Evolutionary conservation across 2,113 vertebrate species (phyloP).

Genomic region (Pogona vitticeps): DNA sequence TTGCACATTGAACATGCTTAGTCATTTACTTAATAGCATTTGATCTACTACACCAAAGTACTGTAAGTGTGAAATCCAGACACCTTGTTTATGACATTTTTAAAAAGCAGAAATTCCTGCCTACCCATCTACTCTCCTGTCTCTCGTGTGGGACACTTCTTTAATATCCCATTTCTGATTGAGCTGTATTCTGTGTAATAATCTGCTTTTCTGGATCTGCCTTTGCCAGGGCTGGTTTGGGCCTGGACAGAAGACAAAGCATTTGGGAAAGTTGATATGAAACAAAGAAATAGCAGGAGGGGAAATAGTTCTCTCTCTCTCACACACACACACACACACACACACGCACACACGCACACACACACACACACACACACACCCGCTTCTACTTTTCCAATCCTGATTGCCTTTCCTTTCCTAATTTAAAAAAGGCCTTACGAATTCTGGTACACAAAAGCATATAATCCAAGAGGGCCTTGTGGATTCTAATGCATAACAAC

Average conservation of each 20-base stretch:
- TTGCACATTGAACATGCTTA: no score
- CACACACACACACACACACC: no score
- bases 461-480: not conserved
- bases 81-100: not conserved
- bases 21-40: no score
- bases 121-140: not conserved
- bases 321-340: no score
- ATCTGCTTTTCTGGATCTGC: not conserved
- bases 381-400: no score
- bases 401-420: not conserved
- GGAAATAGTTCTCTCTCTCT: no score
- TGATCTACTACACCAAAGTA: no score
- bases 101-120: no score
- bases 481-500: no score
- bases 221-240: not conserved
- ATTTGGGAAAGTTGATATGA: no score
- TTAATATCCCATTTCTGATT: not conserved
- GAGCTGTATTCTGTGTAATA: not conserved
- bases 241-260: not conserved
- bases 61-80: not conserved
- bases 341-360: no score
- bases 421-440: not conserved
- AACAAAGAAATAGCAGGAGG: not conserved
- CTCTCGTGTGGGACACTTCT: not conserved
- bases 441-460: not conserved